Conservation (phyloP, 2,888 invertebrate genomes). For the Stictocephala bisonia region DNA sequence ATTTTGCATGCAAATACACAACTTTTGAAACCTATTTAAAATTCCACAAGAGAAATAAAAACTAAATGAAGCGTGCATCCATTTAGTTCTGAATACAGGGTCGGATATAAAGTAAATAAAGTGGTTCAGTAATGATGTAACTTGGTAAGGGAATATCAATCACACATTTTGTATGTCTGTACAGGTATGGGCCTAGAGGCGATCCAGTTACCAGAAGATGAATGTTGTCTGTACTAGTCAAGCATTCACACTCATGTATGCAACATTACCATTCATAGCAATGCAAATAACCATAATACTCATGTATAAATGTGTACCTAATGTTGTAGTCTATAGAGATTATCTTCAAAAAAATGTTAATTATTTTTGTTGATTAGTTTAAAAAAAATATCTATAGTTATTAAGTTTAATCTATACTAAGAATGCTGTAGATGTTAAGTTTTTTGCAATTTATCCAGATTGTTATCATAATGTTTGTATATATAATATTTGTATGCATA, state of each 20-base stretch:
- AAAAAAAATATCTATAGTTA: background rate
- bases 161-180: background rate
- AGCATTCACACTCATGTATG: background rate
- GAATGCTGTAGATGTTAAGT: constrained; percentile 14
- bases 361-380: constrained; percentile 15
- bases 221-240: background rate
- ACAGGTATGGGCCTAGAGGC: constrained; percentile 23
- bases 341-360: background rate
- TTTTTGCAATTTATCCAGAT: constrained; percentile 23
- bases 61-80: no score
- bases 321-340: background rate
- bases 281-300: constrained; percentile 37
- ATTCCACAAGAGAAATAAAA: no score
- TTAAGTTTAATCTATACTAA: no score
- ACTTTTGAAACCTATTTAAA: no score
- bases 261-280: constrained; percentile 30
- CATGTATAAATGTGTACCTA: background rate
- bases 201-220: background rate
- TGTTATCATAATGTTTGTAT: no score
- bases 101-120: no score
- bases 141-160: no score
- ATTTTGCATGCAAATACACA: no score
- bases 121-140: no score
- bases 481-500: no score
- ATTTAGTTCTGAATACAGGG: no score